A percentile compares a stretch with the other conserved stretches of the same genome.
phyloP scores from a whole-genome alignment of 1,140 invertebrate genomes.

The Listronotus bonariensis region DNA sequence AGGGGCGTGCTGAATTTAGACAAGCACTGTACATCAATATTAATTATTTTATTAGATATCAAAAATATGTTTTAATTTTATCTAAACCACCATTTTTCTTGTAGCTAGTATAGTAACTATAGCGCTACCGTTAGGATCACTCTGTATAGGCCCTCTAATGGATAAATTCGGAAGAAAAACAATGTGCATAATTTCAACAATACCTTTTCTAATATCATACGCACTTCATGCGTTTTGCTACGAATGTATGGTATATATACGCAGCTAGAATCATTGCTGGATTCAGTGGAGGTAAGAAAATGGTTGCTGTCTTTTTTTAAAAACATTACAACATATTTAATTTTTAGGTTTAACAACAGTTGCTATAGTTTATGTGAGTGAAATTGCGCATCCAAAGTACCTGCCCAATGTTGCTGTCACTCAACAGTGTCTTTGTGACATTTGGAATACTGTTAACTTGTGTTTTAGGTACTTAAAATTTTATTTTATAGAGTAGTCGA shows the following conservation, averaged over 20 bases:
- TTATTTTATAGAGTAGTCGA: too few species aligned
- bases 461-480: conserved; percentile 44
- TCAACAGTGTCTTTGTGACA: conserved; percentile 63
- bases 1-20: too few species aligned
- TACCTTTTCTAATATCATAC: conserved; percentile 67
- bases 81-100: conserved; percentile 36
- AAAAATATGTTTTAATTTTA: not conserved
- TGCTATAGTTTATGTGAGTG: conserved; percentile 62
- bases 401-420: conserved; percentile 61
- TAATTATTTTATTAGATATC: too few species aligned
- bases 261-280: conserved; percentile 60
- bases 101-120: conserved; percentile 63
- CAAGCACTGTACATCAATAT: too few species aligned
- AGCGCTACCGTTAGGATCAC: conserved; percentile 60
- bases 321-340: not conserved
- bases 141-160: conserved; percentile 63
- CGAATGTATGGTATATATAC: conserved; percentile 57
- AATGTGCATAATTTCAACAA: conserved; percentile 59
- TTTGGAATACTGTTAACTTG: conserved; percentile 63
- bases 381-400: conserved; percentile 61
- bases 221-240: conserved; percentile 57
- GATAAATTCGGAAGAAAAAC: conserved; percentile 67
- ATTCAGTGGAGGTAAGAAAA: conserved; percentile 55
- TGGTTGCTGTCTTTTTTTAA: not conserved
- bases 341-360: conserved; percentile 59